Evolutionary conservation across 1,140 invertebrate genomes (phyloP).

Genomic region (Heterodera carotae): DNA sequence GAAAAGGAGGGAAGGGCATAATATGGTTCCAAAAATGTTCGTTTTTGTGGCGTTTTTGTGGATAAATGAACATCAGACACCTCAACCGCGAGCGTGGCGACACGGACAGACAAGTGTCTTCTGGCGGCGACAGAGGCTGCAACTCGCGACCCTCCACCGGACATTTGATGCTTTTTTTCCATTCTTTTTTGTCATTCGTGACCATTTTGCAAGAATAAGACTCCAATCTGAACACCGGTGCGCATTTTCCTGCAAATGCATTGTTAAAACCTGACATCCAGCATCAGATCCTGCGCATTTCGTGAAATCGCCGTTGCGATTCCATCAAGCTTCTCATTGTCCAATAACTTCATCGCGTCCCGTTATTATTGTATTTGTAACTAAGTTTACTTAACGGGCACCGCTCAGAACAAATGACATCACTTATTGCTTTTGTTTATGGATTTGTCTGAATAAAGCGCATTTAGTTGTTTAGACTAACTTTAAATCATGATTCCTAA

Average conservation of each 20-base stretch:
- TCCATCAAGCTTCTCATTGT: conserved; percentile 54
- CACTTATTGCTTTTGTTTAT: no score
- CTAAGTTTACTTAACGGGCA: not conserved
- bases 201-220: conserved; percentile 65
- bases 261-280: conserved; percentile 55
- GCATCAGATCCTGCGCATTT: conserved; percentile 51
- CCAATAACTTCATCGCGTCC: conserved; percentile 58
- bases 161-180: conserved; percentile 53
- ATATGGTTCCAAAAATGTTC: no score
- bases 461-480: no score
- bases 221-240: conserved; percentile 51
- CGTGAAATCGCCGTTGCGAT: conserved; percentile 43
- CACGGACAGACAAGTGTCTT: conserved; percentile 41
- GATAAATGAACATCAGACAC: not conserved
- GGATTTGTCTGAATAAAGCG: not conserved
- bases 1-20: no score
- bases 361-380: not conserved
- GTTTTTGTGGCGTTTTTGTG: no score
- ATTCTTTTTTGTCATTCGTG: conserved; percentile 60
- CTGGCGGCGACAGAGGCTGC: conserved; percentile 59
- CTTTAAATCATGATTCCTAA: no score
- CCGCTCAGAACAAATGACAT: conserved; percentile 27
- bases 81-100: conserved; percentile 26
- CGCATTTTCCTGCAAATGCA: conserved; percentile 22
- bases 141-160: conserved; percentile 38